A percentile compares a stretch with the other conserved stretches of the same genome.
Conservation (phyloP, 2,113 vertebrate genomes). For the Euleptes europaea region DNA sequence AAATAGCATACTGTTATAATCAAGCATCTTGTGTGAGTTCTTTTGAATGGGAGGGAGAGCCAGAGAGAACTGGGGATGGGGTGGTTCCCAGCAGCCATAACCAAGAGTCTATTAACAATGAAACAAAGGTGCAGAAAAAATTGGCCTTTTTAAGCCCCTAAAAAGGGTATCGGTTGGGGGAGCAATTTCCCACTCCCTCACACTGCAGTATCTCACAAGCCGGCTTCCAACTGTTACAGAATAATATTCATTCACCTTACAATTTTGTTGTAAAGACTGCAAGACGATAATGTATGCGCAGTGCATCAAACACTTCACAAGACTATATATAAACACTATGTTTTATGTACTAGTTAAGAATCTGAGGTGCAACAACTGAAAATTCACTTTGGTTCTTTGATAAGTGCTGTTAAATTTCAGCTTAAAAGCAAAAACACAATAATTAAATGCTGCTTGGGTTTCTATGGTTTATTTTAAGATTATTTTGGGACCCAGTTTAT, state of each 20-base stretch:
- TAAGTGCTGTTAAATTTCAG: fast-evolving
- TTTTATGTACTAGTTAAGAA: fast-evolving
- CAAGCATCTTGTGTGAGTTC: too few relatives aligned
- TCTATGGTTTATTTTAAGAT: fast-evolving
- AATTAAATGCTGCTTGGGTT: fast-evolving
- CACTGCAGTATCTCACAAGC: too few relatives aligned
- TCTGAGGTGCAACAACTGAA: fast-evolving
- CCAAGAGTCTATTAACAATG: too few relatives aligned
- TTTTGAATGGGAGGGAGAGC: too few relatives aligned
- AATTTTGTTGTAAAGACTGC: background rate
- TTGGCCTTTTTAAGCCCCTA: too few relatives aligned
- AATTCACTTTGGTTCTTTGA: fast-evolving
- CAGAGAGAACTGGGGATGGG: too few relatives aligned
- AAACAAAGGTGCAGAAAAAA: too few relatives aligned
- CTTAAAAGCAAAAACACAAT: fast-evolving
- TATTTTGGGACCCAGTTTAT: fast-evolving
- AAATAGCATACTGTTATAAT: too few relatives aligned
- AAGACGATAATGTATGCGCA: background rate
- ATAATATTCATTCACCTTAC: background rate
- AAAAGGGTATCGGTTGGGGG: too few relatives aligned
- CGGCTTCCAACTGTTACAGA: background rate
- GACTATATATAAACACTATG: fast-evolving
- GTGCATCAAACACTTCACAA: background rate
- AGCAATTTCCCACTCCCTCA: too few relatives aligned
- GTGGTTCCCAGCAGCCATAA: too few relatives aligned